A percentile compares a stretch with the other conserved stretches of the same genome.
These are phyloP conservation scores for Triplophysa dalaica DNA, from an alignment of 2,113 vertebrate genomes.

Conservation along the genomic window DNA sequence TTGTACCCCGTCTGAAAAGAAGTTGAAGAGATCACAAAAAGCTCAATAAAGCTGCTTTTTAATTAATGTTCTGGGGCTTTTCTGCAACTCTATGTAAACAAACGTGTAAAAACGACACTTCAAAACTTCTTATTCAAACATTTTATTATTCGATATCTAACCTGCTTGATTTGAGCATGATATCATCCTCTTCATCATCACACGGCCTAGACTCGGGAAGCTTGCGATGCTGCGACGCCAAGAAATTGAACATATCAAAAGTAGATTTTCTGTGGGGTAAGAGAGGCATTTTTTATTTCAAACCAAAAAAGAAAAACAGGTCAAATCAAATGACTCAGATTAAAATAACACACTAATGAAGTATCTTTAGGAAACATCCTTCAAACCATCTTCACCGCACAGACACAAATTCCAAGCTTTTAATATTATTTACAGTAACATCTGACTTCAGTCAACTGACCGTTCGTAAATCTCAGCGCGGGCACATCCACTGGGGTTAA, in stretches of 20 bases:
- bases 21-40: not conserved
- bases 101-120: not conserved
- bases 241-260: conserved; percentile 93
- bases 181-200: conserved; percentile 89
- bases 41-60: not conserved
- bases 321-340: too few relatives aligned
- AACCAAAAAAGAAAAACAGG: not conserved
- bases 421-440: not conserved
- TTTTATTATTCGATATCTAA: conserved; percentile 44
- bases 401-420: too few relatives aligned
- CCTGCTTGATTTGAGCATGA: conserved; percentile 88
- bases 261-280: conserved; percentile 81
- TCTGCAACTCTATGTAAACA: not conserved
- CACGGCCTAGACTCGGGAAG: conserved; percentile 79
- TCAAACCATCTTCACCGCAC: too few relatives aligned
- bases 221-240: conserved; percentile 86
- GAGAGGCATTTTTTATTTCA: not conserved
- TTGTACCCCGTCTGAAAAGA: conserved; percentile 81
- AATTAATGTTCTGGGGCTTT: too few relatives aligned
- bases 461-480: conserved; percentile 82
- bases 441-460: conserved; percentile 60
- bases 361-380: too few relatives aligned
- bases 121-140: not conserved
- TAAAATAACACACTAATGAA: too few relatives aligned
- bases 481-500: conserved; percentile 86